Conservation (phyloP, 2,797 vertebrate genomes). For the Gastrophryne carolinensis region DNA sequence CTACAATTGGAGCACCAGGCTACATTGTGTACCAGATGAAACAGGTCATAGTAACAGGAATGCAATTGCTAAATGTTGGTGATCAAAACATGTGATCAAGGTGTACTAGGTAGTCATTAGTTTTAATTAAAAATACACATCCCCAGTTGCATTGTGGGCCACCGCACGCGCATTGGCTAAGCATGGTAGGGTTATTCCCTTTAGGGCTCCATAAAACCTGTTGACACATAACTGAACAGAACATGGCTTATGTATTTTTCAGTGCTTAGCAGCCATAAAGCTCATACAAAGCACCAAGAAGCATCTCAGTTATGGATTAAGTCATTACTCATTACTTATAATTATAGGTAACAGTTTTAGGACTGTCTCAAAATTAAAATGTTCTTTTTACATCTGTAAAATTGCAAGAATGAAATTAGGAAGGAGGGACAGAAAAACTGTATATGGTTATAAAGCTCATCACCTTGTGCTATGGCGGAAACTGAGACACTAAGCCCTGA, state of each 20-base stretch:
- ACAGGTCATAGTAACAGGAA: not conserved
- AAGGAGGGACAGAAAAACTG: not conserved
- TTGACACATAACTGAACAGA: slow-evolving; percentile 7
- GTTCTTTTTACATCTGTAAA: not conserved
- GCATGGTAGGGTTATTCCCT: not conserved
- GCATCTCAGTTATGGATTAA: slow-evolving; percentile 11
- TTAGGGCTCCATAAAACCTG: slow-evolving; percentile 37
- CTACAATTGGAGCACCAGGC: not conserved
- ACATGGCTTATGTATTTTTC: not conserved
- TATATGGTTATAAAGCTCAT: too few species aligned
- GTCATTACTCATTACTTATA: slow-evolving; percentile 25
- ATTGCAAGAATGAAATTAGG: not conserved
- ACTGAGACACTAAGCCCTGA: too few species aligned
- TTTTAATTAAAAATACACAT: not conserved
- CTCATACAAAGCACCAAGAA: not conserved
- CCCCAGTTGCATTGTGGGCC: not conserved
- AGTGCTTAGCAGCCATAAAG: slow-evolving; percentile 17
- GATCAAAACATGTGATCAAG: not conserved
- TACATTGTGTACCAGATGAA: not conserved
- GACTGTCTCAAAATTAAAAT: not conserved
- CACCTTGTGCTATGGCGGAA: too few species aligned
- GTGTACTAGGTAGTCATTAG: not conserved
- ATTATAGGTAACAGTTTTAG: slow-evolving; percentile 24
- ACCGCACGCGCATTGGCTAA: not conserved
- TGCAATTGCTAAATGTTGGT: not conserved